These are phyloP conservation scores for Ectemnius lituratus DNA, from an alignment of 2,888 invertebrate species.

Conservation along the genomic window DNA sequence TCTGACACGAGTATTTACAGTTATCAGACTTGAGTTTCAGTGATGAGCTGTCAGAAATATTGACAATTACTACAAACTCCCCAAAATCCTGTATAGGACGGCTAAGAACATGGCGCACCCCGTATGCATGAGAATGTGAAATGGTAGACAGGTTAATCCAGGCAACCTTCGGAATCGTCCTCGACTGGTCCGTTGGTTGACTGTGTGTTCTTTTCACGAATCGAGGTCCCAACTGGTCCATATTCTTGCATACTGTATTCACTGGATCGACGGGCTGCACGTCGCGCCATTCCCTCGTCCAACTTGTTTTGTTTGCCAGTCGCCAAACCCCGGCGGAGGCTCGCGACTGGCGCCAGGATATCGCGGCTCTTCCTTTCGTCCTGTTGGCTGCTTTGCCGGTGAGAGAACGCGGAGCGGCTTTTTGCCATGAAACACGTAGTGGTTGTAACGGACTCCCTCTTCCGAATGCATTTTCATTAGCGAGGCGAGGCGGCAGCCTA, in stretches of 20 bases:
- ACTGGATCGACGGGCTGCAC: conserved; percentile 35
- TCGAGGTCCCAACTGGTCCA: conserved; percentile 33
- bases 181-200: conserved; percentile 23
- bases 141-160: neutral
- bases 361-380: conserved; percentile 40
- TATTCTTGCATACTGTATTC: conserved; percentile 30
- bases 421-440: conserved; percentile 47
- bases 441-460: conserved; percentile 32
- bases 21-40: neutral
- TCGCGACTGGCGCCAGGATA: conserved; percentile 63
- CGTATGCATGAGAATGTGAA: neutral
- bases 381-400: conserved; percentile 28
- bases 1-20: neutral
- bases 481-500: neutral
- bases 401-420: conserved; percentile 35
- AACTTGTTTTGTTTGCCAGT: conserved; percentile 47
- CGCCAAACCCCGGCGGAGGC: conserved; percentile 23
- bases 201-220: conserved; percentile 31
- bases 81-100: too few species aligned
- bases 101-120: too few species aligned
- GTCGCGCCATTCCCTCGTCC: neutral
- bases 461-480: conserved; percentile 9
- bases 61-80: too few species aligned
- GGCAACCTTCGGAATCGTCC: conserved; percentile 24
- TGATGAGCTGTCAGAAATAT: too few species aligned